Base-by-base conservation (phyloP, 2,797 vertebrate species). In the Helarctos malayanus region DNA sequence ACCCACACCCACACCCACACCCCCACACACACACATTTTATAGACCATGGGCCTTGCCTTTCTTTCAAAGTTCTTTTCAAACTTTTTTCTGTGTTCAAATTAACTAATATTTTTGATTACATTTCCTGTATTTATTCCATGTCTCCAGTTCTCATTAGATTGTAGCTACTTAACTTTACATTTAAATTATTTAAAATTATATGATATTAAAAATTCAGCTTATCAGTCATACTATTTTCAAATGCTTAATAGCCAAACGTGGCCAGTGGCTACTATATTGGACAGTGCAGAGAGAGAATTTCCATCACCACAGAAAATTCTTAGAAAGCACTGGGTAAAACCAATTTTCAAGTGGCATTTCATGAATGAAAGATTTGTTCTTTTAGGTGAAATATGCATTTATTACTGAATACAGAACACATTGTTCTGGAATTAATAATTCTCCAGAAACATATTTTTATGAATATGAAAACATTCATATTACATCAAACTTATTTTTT, bases 181-280 rank as follows among this genome's bases (percentile, higher is more conserved):
- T 57, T 88, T 27, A 63, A 87, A 83, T 79, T 45, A 78, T 79
- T 41, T 59, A 80, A 61, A 96, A 35, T 76, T 78, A 38, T 61
- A 49, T 68, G 38, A 86, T 57, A 52, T 52, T 80, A 69, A 75
- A 83, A 86, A 18, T 80, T 80, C 2, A 27, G 14, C 75, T 73
- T 52, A 49, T 41, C 49, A 35, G 27, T 85, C 41, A 63, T 27
- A 90, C 2, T 32, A 35, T 68, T 61, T 76, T 85, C 59, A 38
- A 75, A 18, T 29, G 61, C 59, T 93, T 32, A 81, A 0, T 61
- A 63, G 32, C 5, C 69, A 63, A 10, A 5, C 29, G 47, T 86
- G n/a, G 2, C 23, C 59, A 27, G n/a, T 11, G 35, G 52, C 61
- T 59, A 29, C 16, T 32, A 0, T 45, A 6, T 8, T 84, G 49